These are phyloP conservation scores for Tenthredo distinguenda DNA, from an alignment of 2,888 invertebrate genomes.

Conservation along the genomic window DNA sequence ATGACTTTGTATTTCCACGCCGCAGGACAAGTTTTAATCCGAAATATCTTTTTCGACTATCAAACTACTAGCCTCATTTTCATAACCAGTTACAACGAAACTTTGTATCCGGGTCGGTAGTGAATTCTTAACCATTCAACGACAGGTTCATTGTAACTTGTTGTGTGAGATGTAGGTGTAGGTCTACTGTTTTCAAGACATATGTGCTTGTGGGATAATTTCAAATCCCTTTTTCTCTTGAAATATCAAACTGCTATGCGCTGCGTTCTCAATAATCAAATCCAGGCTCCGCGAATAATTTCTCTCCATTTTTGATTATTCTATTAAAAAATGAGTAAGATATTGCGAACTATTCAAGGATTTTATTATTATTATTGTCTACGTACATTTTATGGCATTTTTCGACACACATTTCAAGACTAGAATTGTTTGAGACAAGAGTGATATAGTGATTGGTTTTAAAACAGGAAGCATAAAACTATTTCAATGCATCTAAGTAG, in stretches of 20 bases:
- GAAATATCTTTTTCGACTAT: conserved; percentile 1
- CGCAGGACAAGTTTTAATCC: background rate
- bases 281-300: too few relatives aligned
- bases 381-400: too few relatives aligned
- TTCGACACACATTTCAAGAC: too few relatives aligned
- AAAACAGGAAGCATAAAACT: too few relatives aligned
- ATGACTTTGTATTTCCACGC: background rate
- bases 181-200: background rate
- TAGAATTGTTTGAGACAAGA: too few relatives aligned
- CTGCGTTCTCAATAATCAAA: too few relatives aligned
- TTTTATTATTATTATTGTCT: background rate
- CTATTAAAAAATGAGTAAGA: background rate
- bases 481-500: too few relatives aligned
- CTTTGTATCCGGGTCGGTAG: background rate
- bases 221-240: background rate
- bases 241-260: background rate
- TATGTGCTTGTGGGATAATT: background rate
- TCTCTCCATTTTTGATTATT: background rate
- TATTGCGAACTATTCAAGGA: background rate
- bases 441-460: too few relatives aligned
- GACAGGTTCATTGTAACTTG: background rate
- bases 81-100: conserved; percentile 35
- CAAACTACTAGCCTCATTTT: conserved; percentile 7
- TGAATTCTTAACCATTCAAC: conserved; percentile 13
- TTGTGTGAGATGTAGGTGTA: background rate